phyloP scores from a whole-genome alignment of 2,113 vertebrate species.

The Lasiurus cinereus region DNA sequence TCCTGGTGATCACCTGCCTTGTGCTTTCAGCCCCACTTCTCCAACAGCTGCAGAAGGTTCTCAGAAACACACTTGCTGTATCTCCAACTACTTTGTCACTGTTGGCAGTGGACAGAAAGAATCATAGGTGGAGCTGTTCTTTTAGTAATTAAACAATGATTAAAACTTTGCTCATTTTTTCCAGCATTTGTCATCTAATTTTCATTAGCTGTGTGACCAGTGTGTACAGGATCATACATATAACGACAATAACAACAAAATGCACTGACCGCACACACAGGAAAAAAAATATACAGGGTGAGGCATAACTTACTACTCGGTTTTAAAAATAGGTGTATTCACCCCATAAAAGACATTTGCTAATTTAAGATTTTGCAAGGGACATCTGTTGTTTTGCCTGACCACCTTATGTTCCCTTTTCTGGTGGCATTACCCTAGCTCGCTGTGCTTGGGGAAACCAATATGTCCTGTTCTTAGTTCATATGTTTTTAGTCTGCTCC shows the following conservation, averaged over 20 bases:
- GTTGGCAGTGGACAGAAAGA: conserved; percentile 82
- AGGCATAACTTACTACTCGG: background rate
- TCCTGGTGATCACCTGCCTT: conserved; percentile 75
- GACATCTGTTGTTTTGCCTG: conserved; percentile 35
- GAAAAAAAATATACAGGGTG: background rate
- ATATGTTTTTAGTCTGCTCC: background rate
- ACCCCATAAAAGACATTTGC: conserved; percentile 1
- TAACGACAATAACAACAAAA: background rate
- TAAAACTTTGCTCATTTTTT: conserved; percentile 88
- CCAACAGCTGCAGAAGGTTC: conserved; percentile 64
- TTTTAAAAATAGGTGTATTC: background rate
- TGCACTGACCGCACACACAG: background rate
- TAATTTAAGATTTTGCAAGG: conserved; percentile 42
- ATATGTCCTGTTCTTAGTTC: background rate
- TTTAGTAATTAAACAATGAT: conserved; percentile 87
- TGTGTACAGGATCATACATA: background rate
- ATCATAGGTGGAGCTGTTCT: conserved; percentile 87
- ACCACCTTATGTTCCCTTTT: background rate
- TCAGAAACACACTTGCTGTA: conserved; percentile 43
- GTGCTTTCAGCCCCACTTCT: background rate
- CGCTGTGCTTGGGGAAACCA: background rate
- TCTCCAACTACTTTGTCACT: conserved; percentile 78
- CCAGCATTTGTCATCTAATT: conserved; percentile 86
- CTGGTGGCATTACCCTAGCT: background rate
- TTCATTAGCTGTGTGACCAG: conserved; percentile 42